phyloP scores from a whole-genome alignment of 2,797 vertebrate species.

The Salmo trutta region DNA sequence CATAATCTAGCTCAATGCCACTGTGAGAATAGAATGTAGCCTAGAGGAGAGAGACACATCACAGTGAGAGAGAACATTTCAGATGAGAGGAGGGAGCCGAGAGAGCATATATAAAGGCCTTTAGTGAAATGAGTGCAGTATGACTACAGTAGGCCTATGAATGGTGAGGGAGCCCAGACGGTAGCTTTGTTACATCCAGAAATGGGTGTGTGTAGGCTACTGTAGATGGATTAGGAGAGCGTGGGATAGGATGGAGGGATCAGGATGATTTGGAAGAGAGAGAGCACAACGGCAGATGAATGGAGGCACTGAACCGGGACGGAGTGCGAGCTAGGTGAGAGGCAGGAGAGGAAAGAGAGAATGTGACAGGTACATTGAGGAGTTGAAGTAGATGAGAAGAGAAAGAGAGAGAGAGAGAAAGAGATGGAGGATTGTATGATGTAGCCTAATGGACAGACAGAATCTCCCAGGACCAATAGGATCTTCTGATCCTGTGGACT shows the following conservation, averaged over 20 bases:
- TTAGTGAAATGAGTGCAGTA: neutral
- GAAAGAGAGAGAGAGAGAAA: conserved; percentile 19
- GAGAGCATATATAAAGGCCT: conserved; percentile 9
- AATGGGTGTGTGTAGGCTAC: conserved; percentile 29
- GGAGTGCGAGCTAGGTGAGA: conserved; percentile 60
- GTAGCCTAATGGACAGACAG: conserved; percentile 33
- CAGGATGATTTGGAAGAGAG: neutral
- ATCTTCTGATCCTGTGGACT: conserved; percentile 33
- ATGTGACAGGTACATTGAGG: conserved; percentile 58
- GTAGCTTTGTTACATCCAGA: neutral
- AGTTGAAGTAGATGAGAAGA: conserved; percentile 53
- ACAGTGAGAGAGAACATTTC: conserved; percentile 39
- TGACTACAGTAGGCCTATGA: neutral
- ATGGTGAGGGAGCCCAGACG: neutral
- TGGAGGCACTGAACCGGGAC: conserved; percentile 34
- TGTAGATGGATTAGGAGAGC: neutral
- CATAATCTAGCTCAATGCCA: conserved; percentile 39
- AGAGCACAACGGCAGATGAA: conserved; percentile 17
- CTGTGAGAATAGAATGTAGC: neutral
- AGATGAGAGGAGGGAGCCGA: conserved; percentile 7
- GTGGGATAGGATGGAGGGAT: conserved; percentile 42
- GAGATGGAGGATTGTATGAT: conserved; percentile 5
- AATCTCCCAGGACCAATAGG: conserved; percentile 33
- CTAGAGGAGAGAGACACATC: neutral
- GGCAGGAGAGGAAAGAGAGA: conserved; percentile 49